Percentiles rank a stretch among this genome's conserved stretches.
Conservation (phyloP, 2,113 vertebrate species). For the Anser cygnoides region DNA sequence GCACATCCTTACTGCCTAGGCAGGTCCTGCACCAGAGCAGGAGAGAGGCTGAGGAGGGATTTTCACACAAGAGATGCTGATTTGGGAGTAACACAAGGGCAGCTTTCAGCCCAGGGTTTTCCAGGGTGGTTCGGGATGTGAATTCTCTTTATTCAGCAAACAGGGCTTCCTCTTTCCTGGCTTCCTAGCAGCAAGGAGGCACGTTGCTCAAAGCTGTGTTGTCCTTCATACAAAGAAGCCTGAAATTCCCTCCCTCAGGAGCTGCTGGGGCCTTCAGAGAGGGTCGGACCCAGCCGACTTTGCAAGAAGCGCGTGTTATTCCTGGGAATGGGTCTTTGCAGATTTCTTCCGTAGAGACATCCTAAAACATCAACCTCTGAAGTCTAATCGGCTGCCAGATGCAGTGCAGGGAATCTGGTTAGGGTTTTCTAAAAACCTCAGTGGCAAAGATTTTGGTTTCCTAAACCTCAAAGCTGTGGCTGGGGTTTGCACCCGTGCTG, state of each 20-base stretch:
- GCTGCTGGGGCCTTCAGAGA: neutral
- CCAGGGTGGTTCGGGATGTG: neutral
- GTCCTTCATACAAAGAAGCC: neutral
- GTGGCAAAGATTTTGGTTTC: neutral
- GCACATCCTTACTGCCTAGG: fast-evolving
- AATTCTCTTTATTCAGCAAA: neutral
- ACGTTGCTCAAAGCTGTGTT: neutral
- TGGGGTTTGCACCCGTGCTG: neutral
- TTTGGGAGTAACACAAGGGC: neutral
- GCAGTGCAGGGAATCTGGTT: fast-evolving
- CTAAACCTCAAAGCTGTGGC: neutral
- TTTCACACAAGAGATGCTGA: neutral
- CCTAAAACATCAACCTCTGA: neutral
- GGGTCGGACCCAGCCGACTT: neutral
- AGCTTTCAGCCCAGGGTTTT: neutral
- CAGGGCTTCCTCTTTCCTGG: neutral
- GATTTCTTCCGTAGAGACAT: neutral
- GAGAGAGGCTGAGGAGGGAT: neutral
- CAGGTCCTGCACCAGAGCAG: neutral
- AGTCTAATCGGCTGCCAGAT: fast-evolving
- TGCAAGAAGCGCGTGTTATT: neutral
- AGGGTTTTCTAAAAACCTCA: neutral
- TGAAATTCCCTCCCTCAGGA: neutral
- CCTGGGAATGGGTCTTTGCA: neutral
- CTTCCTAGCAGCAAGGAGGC: neutral